Percentiles rank a stretch among this genome's conserved stretches.
Evolutionary conservation across 2,888 invertebrate genomes (phyloP).

Genomic region (Nemoura dubitans): DNA sequence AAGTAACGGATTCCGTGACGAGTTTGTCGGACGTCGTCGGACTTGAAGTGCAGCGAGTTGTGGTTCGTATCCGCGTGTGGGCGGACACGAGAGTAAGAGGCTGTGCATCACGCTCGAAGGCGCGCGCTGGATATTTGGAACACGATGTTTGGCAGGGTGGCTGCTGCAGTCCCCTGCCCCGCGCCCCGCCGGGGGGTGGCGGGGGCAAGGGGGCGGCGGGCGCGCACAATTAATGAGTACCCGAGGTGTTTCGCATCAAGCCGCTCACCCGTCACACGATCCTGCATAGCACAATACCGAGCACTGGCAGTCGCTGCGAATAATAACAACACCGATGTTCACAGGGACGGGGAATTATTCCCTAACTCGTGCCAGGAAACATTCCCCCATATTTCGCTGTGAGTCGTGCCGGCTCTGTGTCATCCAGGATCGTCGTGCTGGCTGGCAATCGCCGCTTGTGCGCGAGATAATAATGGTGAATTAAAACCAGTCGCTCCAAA

Average conservation of each 20-base stretch:
- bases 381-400: too few species aligned
- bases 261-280: not conserved
- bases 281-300: not conserved
- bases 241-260: conserved; percentile 1
- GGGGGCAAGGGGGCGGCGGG: not conserved
- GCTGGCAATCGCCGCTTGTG: not conserved
- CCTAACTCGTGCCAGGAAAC: not conserved
- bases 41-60: not conserved
- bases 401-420: not conserved
- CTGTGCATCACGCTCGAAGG: too few species aligned
- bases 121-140: too few species aligned
- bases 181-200: not conserved
- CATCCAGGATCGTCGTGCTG: not conserved
- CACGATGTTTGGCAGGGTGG: not conserved
- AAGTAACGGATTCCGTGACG: not conserved
- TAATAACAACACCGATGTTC: not conserved
- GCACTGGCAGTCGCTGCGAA: not conserved
- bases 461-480: not conserved
- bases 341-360: not conserved
- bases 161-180: not conserved
- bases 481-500: not conserved
- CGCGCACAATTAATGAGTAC: not conserved
- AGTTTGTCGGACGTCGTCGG: not conserved
- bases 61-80: not conserved
- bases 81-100: not conserved